A percentile compares a stretch with the other conserved stretches of the same genome.
These are phyloP conservation scores for Mythimna vitellina DNA, from an alignment of 2,888 invertebrate genomes.

Conservation along the genomic window DNA sequence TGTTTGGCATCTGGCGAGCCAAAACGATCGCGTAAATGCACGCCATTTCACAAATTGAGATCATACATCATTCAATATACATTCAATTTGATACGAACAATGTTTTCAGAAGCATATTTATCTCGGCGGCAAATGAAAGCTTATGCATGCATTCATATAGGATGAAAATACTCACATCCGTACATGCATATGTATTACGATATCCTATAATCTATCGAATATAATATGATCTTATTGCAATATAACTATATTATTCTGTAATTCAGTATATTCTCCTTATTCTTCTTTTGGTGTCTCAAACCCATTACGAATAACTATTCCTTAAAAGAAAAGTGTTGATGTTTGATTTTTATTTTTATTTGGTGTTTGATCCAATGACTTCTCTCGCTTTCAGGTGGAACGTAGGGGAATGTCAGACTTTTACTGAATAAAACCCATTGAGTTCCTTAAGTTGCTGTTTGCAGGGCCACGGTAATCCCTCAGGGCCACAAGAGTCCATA, in stretches of 20 bases:
- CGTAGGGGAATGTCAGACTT: no score
- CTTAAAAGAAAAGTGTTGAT: no score
- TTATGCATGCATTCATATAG: slow-evolving; percentile 42
- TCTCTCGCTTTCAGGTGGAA: no score
- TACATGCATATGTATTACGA: slow-evolving; percentile 1
- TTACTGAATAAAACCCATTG: no score
- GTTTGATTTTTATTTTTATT: no score
- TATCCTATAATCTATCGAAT: not conserved
- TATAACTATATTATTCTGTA: not conserved
- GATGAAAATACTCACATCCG: not conserved
- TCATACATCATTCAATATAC: slow-evolving; percentile 80
- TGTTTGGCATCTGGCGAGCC: slow-evolving; percentile 77
- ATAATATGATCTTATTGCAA: not conserved
- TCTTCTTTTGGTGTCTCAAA: no score
- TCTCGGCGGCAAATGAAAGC: slow-evolving; percentile 64
- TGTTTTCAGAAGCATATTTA: slow-evolving; percentile 70
- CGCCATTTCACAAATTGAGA: slow-evolving; percentile 81
- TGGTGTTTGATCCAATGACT: no score
- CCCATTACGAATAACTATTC: no score
- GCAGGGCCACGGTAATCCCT: no score
- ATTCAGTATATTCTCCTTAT: no score
- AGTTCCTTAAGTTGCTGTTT: no score
- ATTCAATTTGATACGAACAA: slow-evolving; percentile 73
- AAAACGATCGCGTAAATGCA: slow-evolving; percentile 76
- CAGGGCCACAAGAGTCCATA: no score